Evolutionary conservation across 1,140 invertebrate genomes (phyloP).

Genomic region (Uloborus diversus): DNA sequence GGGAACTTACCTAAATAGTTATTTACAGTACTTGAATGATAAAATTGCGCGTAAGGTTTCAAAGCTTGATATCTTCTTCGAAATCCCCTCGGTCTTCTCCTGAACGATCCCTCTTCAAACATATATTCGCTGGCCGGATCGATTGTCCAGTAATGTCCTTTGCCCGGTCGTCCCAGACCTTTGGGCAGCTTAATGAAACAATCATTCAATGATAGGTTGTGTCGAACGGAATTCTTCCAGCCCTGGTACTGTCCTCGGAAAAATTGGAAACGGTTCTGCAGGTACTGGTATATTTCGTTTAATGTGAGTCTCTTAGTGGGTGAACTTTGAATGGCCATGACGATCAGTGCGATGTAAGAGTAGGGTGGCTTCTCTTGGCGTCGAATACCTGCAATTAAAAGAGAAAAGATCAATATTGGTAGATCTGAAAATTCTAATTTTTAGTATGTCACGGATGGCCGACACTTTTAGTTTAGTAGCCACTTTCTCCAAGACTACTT

Average conservation of each 20-base stretch:
- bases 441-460: no score
- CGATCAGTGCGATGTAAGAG: constrained; percentile 96
- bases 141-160: constrained; percentile 98
- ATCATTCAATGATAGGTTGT: constrained; percentile 96
- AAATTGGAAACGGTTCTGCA: constrained; percentile 87
- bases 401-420: background rate
- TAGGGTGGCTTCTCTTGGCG: constrained; percentile 94
- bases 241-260: constrained; percentile 95
- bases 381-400: constrained; percentile 61
- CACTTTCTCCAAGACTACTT: no score
- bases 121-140: constrained; percentile 94
- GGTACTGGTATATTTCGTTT: constrained; percentile 90
- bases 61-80: constrained; percentile 83
- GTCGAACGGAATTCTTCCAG: constrained; percentile 98
- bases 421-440: background rate
- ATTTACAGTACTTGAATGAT: background rate
- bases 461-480: no score
- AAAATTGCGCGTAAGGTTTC: constrained; percentile 66
- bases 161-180: constrained; percentile 85
- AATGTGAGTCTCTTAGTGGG: constrained; percentile 85
- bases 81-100: constrained; percentile 90
- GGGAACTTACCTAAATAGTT: constrained; percentile 28
- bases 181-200: constrained; percentile 97
- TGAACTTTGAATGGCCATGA: constrained; percentile 95
- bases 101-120: constrained; percentile 96